A percentile compares a stretch with the other conserved stretches of the same genome.
Conservation (phyloP, 1,140 invertebrate genomes). For the Mercenaria mercenaria region DNA sequence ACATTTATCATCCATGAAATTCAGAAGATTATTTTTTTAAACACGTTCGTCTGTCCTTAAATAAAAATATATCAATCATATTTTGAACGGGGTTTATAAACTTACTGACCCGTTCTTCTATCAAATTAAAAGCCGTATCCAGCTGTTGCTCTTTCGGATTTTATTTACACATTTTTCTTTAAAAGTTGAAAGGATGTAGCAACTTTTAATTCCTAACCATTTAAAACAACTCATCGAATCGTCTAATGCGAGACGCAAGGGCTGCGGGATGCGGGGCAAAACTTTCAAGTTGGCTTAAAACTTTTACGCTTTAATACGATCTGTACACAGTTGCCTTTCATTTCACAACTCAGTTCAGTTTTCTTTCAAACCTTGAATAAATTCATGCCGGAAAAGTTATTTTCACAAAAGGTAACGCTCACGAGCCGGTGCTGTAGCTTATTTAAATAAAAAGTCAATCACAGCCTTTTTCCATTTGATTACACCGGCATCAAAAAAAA, state of each 20-base stretch:
- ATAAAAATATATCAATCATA: background rate
- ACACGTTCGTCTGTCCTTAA: background rate
- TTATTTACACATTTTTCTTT: slow-evolving; percentile 43
- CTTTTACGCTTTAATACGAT: slow-evolving; percentile 23
- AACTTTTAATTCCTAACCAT: slow-evolving; percentile 36
- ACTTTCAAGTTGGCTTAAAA: slow-evolving; percentile 22
- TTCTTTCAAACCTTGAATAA: background rate
- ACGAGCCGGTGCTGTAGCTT: background rate
- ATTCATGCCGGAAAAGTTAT: slow-evolving; percentile 8
- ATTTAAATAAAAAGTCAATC: slow-evolving; percentile 19
- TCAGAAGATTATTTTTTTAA: no score
- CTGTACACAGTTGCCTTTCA: slow-evolving; percentile 22
- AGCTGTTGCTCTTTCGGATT: slow-evolving; percentile 27
- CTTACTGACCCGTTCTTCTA: background rate
- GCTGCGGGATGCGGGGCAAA: background rate
- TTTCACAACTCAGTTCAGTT: background rate
- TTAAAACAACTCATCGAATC: slow-evolving; percentile 34
- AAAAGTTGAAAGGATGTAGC: slow-evolving; percentile 29
- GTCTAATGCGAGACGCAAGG: slow-evolving; percentile 6
- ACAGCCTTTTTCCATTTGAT: slow-evolving; percentile 12
- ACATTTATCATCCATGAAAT: no score
- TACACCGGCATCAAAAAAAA: slow-evolving; percentile 4
- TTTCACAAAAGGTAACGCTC: slow-evolving; percentile 31
- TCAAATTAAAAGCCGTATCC: slow-evolving; percentile 20
- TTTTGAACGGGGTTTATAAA: background rate